Conservation (phyloP, 2,888 invertebrate species). For the Volucella inanis region DNA sequence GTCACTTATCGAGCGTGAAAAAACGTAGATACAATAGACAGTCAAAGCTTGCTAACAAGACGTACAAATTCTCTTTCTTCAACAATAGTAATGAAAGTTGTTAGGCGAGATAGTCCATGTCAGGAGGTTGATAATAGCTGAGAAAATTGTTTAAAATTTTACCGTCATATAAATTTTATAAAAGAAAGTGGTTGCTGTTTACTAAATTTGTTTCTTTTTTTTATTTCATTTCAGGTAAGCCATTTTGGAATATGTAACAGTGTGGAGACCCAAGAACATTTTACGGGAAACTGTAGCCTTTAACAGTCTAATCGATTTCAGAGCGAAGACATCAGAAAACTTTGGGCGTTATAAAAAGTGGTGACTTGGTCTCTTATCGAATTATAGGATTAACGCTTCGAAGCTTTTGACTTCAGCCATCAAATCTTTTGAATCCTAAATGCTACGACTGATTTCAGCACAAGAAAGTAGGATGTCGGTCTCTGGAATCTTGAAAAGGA, state of each 20-base stretch:
- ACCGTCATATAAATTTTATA: conserved; percentile 4
- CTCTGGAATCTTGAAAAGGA: too few relatives aligned
- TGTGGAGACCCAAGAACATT: not conserved
- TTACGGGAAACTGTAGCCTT: too few relatives aligned
- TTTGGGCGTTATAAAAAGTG: too few relatives aligned
- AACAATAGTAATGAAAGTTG: conserved; percentile 54
- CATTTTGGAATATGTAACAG: not conserved
- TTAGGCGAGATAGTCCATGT: conserved; percentile 44
- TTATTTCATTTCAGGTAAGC: conserved; percentile 52
- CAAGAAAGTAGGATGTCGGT: too few relatives aligned
- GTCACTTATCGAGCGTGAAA: conserved; percentile 20
- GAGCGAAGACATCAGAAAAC: too few relatives aligned
- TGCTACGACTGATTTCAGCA: too few relatives aligned
- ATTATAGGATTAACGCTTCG: too few relatives aligned
- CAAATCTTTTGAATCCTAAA: too few relatives aligned
- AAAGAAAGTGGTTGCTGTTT: conserved; percentile 31
- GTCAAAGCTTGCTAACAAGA: conserved; percentile 32
- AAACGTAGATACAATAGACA: conserved; percentile 53
- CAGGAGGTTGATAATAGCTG: conserved; percentile 51
- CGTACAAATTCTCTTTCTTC: not conserved
- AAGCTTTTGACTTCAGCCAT: too few relatives aligned
- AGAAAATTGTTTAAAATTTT: not conserved
- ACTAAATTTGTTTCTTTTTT: conserved; percentile 11
- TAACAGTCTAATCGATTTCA: too few relatives aligned
- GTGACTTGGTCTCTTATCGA: too few relatives aligned